These are phyloP conservation scores for Zophobas atratus DNA, from an alignment of 1,140 invertebrate species.

Conservation along the genomic window DNA sequence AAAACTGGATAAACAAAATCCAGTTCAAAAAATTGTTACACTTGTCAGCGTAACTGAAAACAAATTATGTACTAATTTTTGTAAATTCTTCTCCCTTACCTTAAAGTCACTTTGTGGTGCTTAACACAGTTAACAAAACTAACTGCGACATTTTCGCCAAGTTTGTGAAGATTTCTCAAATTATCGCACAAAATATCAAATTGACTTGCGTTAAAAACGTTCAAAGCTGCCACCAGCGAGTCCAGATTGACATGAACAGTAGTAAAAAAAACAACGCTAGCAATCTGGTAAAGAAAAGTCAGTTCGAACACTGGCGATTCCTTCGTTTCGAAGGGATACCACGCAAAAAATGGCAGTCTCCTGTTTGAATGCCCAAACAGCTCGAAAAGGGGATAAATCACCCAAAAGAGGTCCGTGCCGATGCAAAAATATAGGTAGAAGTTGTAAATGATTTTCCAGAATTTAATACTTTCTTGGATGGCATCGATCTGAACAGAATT, in stretches of 20 bases:
- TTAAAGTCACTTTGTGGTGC: not conserved
- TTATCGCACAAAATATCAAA: not conserved
- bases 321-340: too few relatives aligned
- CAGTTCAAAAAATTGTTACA: not conserved
- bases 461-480: not conserved
- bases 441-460: not conserved
- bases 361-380: too few relatives aligned
- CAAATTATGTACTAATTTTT: not conserved
- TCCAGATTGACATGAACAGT: too few relatives aligned
- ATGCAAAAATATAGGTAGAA: not conserved
- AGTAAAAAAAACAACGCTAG: too few relatives aligned
- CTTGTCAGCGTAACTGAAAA: not conserved
- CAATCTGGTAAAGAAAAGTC: too few relatives aligned
- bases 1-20: not conserved
- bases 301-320: too few relatives aligned
- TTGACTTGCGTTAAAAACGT: too few relatives aligned
- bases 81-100: not conserved
- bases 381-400: not conserved
- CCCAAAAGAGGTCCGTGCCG: not conserved
- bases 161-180: not conserved
- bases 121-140: not conserved
- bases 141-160: not conserved
- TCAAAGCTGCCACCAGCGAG: too few relatives aligned
- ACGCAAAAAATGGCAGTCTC: too few relatives aligned
- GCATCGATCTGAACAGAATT: not conserved